phyloP scores from a whole-genome alignment of 92 coral and sea anemone genomes.

The Bergia puertoricense region DNA sequence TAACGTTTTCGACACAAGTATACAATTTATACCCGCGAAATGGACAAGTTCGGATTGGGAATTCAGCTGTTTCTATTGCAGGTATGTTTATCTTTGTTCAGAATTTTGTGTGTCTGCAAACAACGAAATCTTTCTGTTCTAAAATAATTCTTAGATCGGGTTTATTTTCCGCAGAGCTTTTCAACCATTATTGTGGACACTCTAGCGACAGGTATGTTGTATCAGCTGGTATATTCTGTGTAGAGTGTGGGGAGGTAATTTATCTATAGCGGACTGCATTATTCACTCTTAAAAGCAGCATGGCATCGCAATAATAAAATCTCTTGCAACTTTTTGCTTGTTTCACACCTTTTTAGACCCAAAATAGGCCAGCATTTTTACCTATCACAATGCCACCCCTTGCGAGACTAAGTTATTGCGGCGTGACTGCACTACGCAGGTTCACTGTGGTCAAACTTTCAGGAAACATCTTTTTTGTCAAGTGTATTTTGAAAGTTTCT shows the following conservation, averaged over 20 bases:
- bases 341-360: neutral
- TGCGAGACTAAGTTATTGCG: neutral
- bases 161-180: slow-evolving; percentile 5
- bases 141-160: neutral
- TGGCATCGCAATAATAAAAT: neutral
- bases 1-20: neutral
- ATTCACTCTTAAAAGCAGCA: neutral
- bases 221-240: neutral
- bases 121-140: neutral
- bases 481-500: too few species aligned
- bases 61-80: slow-evolving; percentile 20
- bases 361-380: neutral
- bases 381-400: neutral
- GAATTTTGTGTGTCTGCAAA: neutral
- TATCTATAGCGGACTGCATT: neutral
- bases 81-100: slow-evolving; percentile 16
- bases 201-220: neutral
- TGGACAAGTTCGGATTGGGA: slow-evolving; percentile 16
- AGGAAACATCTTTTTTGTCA: neutral
- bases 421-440: neutral
- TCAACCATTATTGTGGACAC: neutral
- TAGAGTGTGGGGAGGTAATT: neutral
- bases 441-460: neutral
- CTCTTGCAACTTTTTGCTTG: neutral
- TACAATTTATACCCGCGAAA: neutral